Percentiles rank a stretch among this genome's conserved stretches.
Evolutionary conservation across 2,113 vertebrate species (phyloP).

Genomic region (Cinclus mexicanus): DNA sequence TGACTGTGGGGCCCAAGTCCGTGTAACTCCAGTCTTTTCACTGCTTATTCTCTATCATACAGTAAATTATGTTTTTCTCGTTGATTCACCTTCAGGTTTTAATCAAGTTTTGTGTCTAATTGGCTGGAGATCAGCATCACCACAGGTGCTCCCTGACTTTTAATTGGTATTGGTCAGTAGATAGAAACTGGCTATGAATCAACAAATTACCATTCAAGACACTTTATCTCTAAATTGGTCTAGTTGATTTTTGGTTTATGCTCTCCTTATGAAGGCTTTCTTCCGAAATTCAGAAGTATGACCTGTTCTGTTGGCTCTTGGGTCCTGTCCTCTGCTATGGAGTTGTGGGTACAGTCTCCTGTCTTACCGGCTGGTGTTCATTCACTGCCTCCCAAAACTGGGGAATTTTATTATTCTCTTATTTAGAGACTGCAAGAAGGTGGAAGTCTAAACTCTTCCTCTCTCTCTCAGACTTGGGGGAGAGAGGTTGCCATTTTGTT

Average conservation of each 20-base stretch:
- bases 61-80: slow-evolving; percentile 26
- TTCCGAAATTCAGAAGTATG: slow-evolving; percentile 4
- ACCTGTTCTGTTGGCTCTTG: background rate
- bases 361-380: background rate
- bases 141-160: background rate
- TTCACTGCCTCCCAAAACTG: background rate
- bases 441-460: background rate
- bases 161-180: slow-evolving; percentile 17
- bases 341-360: background rate
- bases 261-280: background rate
- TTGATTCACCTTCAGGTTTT: slow-evolving; percentile 41
- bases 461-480: background rate
- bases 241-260: slow-evolving; percentile 46
- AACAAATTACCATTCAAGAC: background rate
- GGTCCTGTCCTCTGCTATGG: background rate
- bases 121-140: background rate
- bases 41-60: slow-evolving; percentile 18
- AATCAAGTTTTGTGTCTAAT: slow-evolving; percentile 45
- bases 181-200: slow-evolving; percentile 41
- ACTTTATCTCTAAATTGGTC: slow-evolving; percentile 8
- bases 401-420: slow-evolving; percentile 6
- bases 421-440: slow-evolving; percentile 36
- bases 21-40: slow-evolving; percentile 4
- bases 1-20: slow-evolving; percentile 44
- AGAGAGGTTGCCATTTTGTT: background rate